phyloP scores from a whole-genome alignment of 2,888 invertebrate species.

The Thera obeliscata region DNA sequence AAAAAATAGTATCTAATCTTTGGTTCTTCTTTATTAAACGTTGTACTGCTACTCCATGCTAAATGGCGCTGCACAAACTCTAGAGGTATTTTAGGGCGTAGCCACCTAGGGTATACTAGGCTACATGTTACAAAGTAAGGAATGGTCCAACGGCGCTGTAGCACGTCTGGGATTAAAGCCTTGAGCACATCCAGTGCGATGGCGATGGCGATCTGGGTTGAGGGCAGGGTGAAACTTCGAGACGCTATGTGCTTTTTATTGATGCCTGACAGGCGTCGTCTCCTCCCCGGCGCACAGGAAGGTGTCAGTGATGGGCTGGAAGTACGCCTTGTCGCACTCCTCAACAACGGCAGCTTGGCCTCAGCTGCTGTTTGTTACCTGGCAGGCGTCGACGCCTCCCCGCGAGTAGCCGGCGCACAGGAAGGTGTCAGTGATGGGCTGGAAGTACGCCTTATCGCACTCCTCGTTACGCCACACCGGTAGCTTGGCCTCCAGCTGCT shows the following conservation, averaged over 20 bases:
- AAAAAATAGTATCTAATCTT: too few species aligned
- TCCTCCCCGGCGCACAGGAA: slow-evolving; percentile 94
- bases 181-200: too few species aligned
- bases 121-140: too few species aligned
- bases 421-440: slow-evolving; percentile 95
- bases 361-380: slow-evolving; percentile 76
- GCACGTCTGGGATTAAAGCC: too few species aligned
- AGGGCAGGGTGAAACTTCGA: too few species aligned
- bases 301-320: too few species aligned
- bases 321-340: too few species aligned
- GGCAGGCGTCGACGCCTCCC: slow-evolving; percentile 97
- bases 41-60: neutral
- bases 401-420: slow-evolving; percentile 95
- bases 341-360: too few species aligned
- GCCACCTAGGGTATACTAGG: too few species aligned
- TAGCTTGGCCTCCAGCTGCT: slow-evolving; percentile 92
- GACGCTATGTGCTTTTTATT: too few species aligned
- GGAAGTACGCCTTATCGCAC: slow-evolving; percentile 95
- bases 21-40: neutral
- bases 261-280: slow-evolving; percentile 89
- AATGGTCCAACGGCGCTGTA: too few species aligned
- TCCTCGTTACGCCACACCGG: slow-evolving; percentile 96
- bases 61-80: slow-evolving; percentile 7
- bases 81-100: neutral
- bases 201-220: too few species aligned